Evolutionary conservation across 2,797 vertebrate genomes (phyloP).

Genomic region (Astyanax mexicanus): DNA sequence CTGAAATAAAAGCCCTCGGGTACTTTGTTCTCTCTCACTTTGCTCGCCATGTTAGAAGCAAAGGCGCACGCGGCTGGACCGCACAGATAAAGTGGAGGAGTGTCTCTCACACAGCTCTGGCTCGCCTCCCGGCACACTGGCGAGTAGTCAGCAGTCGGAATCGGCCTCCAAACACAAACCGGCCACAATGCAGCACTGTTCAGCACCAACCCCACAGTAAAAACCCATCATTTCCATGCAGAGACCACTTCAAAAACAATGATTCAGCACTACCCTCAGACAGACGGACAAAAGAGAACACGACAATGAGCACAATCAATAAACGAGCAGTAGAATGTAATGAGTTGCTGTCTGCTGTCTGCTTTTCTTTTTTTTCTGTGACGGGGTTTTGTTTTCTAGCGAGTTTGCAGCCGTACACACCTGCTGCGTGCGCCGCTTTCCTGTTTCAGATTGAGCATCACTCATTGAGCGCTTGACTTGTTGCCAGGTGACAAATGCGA

Average conservation of each 20-base stretch:
- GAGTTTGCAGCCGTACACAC: constrained; percentile 41
- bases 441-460: constrained; percentile 33
- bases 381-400: constrained; percentile 42
- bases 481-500: constrained; percentile 37
- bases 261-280: constrained; percentile 44
- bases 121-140: constrained; percentile 48
- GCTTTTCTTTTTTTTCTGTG: constrained; percentile 27
- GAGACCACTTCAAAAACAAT: constrained; percentile 32
- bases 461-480: constrained; percentile 33
- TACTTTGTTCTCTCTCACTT: constrained; percentile 56
- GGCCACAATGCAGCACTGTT: constrained; percentile 18
- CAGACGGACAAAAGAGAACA: constrained; percentile 46
- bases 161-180: constrained; percentile 29
- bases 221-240: constrained; percentile 44
- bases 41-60: constrained; percentile 37
- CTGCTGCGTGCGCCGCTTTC: constrained; percentile 31
- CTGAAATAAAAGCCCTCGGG: constrained; percentile 42
- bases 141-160: constrained; percentile 37
- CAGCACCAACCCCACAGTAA: constrained; percentile 23
- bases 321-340: constrained; percentile 53
- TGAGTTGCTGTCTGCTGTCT: constrained; percentile 38
- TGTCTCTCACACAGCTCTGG: constrained; percentile 48
- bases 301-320: constrained; percentile 51
- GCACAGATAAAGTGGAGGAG: constrained; percentile 51
- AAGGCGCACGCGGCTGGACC: constrained; percentile 44